Percentiles rank a stretch among this genome's conserved stretches.
Evolutionary conservation across 2,888 invertebrate species (phyloP).

Genomic region (Macrosiphum euphorbiae): DNA sequence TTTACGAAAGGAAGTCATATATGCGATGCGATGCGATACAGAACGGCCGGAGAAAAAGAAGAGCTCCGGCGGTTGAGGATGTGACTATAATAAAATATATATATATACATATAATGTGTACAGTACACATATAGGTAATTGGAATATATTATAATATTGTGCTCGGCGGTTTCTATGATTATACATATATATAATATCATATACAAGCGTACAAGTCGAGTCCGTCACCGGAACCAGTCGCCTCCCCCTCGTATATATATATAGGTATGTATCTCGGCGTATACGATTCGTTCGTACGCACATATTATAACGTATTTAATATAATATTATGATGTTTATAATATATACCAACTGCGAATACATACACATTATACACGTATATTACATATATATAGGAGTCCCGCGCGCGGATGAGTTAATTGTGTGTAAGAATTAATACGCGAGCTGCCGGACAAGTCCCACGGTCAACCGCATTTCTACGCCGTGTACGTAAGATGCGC

Average conservation of each 20-base stretch:
- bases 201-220: background rate
- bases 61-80: background rate
- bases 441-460: constrained; percentile 38
- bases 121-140: background rate
- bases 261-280: background rate
- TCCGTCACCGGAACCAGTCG: constrained; percentile 49
- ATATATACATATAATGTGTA: background rate
- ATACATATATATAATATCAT: background rate
- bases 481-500: background rate
- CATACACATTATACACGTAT: background rate
- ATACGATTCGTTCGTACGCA: background rate
- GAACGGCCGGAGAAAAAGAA: background rate
- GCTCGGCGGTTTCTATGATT: background rate
- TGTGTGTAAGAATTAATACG: constrained; percentile 42
- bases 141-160: constrained; percentile 14
- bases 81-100: background rate
- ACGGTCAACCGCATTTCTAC: constrained; percentile 63
- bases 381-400: background rate
- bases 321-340: background rate
- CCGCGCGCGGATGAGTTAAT: constrained; percentile 55
- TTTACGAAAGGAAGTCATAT: background rate
- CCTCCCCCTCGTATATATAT: background rate
- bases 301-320: background rate
- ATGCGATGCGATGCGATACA: background rate
- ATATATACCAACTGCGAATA: background rate